Conservation (phyloP, 2,113 vertebrate genomes). For the Embiotoca jacksoni region DNA sequence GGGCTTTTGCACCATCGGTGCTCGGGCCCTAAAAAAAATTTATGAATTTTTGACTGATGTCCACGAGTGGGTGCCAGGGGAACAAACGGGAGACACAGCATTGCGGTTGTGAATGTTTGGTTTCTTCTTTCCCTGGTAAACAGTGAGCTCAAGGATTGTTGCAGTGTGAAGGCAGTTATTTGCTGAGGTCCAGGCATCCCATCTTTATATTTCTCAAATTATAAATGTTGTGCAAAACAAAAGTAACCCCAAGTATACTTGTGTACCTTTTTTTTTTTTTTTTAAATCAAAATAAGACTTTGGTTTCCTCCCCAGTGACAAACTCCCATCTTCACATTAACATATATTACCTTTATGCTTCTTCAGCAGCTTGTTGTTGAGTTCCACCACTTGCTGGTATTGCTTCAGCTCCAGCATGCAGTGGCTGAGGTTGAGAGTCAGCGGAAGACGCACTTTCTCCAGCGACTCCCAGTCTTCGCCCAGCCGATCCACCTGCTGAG, state of each 20-base stretch:
- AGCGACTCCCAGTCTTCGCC: constrained; percentile 91
- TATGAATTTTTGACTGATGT: constrained; percentile 68
- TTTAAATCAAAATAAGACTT: constrained; percentile 1
- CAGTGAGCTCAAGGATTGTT: constrained; percentile 52
- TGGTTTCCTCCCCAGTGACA: constrained; percentile 4
- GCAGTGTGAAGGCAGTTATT: constrained; percentile 28
- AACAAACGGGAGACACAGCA: constrained; percentile 37
- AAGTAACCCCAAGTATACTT: background rate
- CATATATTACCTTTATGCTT: constrained; percentile 86
- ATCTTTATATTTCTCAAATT: constrained; percentile 32
- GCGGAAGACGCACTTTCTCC: constrained; percentile 90
- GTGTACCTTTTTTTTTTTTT: constrained; percentile 19
- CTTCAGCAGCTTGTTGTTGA: constrained; percentile 88
- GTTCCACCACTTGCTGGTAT: constrained; percentile 90
- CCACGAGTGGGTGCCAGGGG: constrained; percentile 53
- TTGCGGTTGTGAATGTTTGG: constrained; percentile 57
- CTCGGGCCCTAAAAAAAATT: constrained; percentile 37
- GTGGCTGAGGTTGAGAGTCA: constrained; percentile 94
- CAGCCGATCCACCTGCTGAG: constrained; percentile 86
- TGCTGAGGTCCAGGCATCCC: constrained; percentile 42
- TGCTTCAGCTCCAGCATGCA: constrained; percentile 90
- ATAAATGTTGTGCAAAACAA: constrained; percentile 16
- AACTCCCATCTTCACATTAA: background rate
- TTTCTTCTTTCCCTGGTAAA: constrained; percentile 61
- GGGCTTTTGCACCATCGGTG: no score